Percentiles rank a stretch among this genome's conserved stretches.
These are phyloP conservation scores for Drosophila mimetica DNA, from an alignment of 2,888 invertebrate species.

Conservation along the genomic window DNA sequence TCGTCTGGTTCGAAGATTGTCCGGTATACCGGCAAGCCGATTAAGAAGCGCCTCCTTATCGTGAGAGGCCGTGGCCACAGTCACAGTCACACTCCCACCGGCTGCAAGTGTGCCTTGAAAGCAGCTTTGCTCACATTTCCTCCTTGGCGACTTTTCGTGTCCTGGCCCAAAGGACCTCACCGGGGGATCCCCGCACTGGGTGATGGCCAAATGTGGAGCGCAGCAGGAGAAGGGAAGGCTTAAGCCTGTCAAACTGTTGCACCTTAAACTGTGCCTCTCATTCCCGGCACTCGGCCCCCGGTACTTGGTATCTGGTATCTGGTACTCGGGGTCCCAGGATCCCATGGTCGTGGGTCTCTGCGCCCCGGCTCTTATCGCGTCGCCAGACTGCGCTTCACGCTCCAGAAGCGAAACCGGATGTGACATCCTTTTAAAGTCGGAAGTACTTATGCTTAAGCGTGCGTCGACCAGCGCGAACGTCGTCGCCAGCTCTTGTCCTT, in stretches of 20 bases:
- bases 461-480: slow-evolving; percentile 58
- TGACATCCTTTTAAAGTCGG: slow-evolving; percentile 84
- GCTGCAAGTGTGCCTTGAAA: slow-evolving; percentile 24
- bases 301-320: slow-evolving; percentile 1
- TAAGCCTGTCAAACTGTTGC: slow-evolving; percentile 53
- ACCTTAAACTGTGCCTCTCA: slow-evolving; percentile 53
- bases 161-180: neutral
- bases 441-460: slow-evolving; percentile 84
- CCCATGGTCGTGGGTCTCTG: slow-evolving; percentile 4
- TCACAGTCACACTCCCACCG: slow-evolving; percentile 19
- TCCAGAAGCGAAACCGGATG: slow-evolving; percentile 80
- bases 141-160: neutral
- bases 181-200: neutral
- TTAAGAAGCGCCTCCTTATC: slow-evolving; percentile 17
- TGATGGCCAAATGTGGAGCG: slow-evolving; percentile 2
- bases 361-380: slow-evolving; percentile 69
- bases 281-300: neutral
- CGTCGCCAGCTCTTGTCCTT: slow-evolving; percentile 28
- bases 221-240: slow-evolving; percentile 5
- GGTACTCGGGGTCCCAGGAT: slow-evolving; percentile 11
- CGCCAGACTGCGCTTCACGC: slow-evolving; percentile 75
- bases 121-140: slow-evolving; percentile 27
- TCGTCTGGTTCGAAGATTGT: too few relatives aligned
- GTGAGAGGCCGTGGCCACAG: too few relatives aligned
- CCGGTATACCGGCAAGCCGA: neutral